A percentile compares a stretch with the other conserved stretches of the same genome.
Evolutionary conservation across 2,113 vertebrate genomes (phyloP).

Genomic region (Leptobrachium leishanense): DNA sequence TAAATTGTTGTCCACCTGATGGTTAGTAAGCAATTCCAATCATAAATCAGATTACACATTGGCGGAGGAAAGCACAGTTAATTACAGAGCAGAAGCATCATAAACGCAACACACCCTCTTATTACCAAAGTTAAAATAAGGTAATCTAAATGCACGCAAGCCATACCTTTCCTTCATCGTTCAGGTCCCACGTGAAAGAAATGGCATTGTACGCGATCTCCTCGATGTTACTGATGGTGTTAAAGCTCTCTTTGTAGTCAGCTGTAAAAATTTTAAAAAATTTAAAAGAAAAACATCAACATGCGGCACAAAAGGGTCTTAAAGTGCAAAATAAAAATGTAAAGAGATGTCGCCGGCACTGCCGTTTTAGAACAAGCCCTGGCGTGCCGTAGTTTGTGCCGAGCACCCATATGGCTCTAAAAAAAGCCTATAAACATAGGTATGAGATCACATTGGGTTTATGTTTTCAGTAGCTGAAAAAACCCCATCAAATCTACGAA

Average conservation of each 20-base stretch:
- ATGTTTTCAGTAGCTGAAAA: too few relatives aligned
- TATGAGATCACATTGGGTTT: too few relatives aligned
- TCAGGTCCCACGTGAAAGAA: slow-evolving; percentile 98
- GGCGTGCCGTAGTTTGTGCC: too few relatives aligned
- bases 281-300: not conserved
- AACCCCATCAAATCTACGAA: too few relatives aligned
- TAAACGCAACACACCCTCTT: slow-evolving; percentile 41
- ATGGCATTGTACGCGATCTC: slow-evolving; percentile 97
- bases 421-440: too few relatives aligned
- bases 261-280: slow-evolving; percentile 64
- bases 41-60: slow-evolving; percentile 17
- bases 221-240: slow-evolving; percentile 97
- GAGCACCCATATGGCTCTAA: too few relatives aligned
- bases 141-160: not conserved
- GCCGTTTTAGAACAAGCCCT: too few relatives aligned
- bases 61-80: slow-evolving; percentile 10
- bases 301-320: not conserved
- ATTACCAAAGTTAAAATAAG: slow-evolving; percentile 18
- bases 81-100: slow-evolving; percentile 20
- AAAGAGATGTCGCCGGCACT: too few relatives aligned
- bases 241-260: slow-evolving; percentile 98
- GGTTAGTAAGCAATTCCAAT: not conserved
- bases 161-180: slow-evolving; percentile 92
- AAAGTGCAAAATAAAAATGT: not conserved
- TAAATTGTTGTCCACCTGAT: not conserved